These are phyloP conservation scores for Chloroceryle aenea DNA, from an alignment of 2,113 vertebrate genomes.

Conservation along the genomic window DNA sequence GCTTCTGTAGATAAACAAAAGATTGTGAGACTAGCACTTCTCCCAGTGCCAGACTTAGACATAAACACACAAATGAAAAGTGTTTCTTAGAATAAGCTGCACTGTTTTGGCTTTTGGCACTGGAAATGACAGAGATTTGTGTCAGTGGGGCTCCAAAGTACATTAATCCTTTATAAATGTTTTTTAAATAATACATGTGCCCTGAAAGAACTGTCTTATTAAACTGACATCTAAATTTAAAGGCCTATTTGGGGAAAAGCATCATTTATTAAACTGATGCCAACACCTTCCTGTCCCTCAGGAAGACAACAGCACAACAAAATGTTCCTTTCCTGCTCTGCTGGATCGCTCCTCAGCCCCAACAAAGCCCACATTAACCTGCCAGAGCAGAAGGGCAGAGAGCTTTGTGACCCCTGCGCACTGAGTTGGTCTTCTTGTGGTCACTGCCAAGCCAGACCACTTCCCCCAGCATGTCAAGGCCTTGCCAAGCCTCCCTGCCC, in stretches of 20 bases:
- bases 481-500: rapidly evolving
- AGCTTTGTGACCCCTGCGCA: rapidly evolving
- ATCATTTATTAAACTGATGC: neutral
- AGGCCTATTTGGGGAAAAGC: neutral
- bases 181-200: slow-evolving; percentile 64
- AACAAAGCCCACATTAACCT: neutral
- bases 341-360: neutral
- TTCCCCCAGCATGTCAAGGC: rapidly evolving
- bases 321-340: neutral
- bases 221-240: slow-evolving; percentile 50
- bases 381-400: neutral
- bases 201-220: slow-evolving; percentile 41
- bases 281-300: neutral
- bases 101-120: slow-evolving; percentile 25
- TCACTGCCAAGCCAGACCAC: neutral
- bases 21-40: neutral
- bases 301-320: neutral
- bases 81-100: neutral
- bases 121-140: slow-evolving; percentile 37
- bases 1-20: slow-evolving; percentile 1
- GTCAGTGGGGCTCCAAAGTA: slow-evolving; percentile 39
- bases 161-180: slow-evolving; percentile 63
- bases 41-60: neutral
- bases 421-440: neutral
- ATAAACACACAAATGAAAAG: slow-evolving; percentile 12